phyloP scores from a whole-genome alignment of 2,888 invertebrate genomes.

The Bombylius discolor region DNA sequence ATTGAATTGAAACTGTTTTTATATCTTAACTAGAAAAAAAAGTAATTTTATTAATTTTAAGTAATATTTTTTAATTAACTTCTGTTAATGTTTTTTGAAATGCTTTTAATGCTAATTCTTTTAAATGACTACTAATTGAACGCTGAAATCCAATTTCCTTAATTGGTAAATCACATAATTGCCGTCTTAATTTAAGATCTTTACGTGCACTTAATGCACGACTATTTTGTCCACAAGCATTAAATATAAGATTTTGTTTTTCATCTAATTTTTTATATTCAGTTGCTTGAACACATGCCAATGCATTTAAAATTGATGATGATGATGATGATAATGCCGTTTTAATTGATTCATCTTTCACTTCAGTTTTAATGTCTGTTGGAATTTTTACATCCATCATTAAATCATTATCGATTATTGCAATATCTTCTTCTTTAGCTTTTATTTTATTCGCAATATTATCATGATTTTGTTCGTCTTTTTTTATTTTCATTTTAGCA shows the following conservation, averaged over 20 bases:
- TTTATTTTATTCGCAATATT: conserved; percentile 30
- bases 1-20: too few relatives aligned
- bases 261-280: conserved; percentile 46
- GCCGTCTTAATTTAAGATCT: conserved; percentile 59
- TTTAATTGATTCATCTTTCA: conserved; percentile 5
- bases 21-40: too few relatives aligned
- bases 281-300: conserved; percentile 46
- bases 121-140: conserved; percentile 26
- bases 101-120: conserved; percentile 27
- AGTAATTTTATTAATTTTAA: too few relatives aligned
- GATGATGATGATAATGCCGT: not conserved
- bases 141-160: conserved; percentile 42
- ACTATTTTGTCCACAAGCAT: conserved; percentile 62
- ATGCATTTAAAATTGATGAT: conserved; percentile 35
- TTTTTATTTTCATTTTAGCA: conserved; percentile 26
- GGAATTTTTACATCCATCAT: not conserved
- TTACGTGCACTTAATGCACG: conserved; percentile 67
- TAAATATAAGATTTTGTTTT: conserved; percentile 49
- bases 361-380: conserved; percentile 22
- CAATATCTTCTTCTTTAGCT: conserved; percentile 17
- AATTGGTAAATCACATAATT: conserved; percentile 54
- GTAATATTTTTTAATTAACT: not conserved
- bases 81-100: conserved; percentile 23
- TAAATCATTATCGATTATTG: conserved; percentile 3
- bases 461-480: conserved; percentile 20